phyloP scores from a whole-genome alignment of 2,888 invertebrate genomes.

The Drosophila hamatofila region DNA sequence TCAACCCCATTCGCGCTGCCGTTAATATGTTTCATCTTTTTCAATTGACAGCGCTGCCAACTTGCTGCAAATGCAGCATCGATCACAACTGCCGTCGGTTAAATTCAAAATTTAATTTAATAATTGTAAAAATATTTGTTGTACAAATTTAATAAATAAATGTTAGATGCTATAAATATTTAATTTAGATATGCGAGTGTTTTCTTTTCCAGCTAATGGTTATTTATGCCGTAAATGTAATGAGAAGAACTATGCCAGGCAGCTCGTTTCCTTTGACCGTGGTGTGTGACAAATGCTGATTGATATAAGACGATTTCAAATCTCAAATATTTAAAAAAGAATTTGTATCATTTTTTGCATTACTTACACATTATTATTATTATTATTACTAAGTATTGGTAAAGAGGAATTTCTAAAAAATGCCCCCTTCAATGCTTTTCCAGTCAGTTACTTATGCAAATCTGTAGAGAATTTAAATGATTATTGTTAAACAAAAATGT shows the following conservation, averaged over 20 bases:
- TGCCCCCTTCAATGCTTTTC: slow-evolving; percentile 1
- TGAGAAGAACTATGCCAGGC: not conserved
- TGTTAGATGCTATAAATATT: not conserved
- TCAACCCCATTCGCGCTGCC: slow-evolving; percentile 61
- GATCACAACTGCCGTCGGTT: slow-evolving; percentile 1
- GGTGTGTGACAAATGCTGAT: slow-evolving; percentile 21
- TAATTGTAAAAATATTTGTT: too few relatives aligned
- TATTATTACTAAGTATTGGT: too few relatives aligned
- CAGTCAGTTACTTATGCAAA: slow-evolving; percentile 22
- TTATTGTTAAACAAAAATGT: slow-evolving; percentile 34
- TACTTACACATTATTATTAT: not conserved
- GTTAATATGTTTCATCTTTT: slow-evolving; percentile 46
- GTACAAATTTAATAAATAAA: not conserved
- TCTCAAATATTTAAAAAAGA: not conserved
- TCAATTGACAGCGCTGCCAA: slow-evolving; percentile 29
- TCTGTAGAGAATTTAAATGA: not conserved
- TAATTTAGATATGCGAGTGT: not conserved
- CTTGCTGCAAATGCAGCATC: slow-evolving; percentile 1
- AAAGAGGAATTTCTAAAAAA: too few relatives aligned
- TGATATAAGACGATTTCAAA: slow-evolving; percentile 3
- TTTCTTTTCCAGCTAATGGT: accelerated
- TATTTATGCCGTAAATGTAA: not conserved
- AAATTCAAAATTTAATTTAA: not conserved
- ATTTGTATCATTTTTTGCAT: not conserved
- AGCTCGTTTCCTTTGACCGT: not conserved